Conservation (phyloP, 2,888 invertebrate species). For the Trilocha varians region DNA sequence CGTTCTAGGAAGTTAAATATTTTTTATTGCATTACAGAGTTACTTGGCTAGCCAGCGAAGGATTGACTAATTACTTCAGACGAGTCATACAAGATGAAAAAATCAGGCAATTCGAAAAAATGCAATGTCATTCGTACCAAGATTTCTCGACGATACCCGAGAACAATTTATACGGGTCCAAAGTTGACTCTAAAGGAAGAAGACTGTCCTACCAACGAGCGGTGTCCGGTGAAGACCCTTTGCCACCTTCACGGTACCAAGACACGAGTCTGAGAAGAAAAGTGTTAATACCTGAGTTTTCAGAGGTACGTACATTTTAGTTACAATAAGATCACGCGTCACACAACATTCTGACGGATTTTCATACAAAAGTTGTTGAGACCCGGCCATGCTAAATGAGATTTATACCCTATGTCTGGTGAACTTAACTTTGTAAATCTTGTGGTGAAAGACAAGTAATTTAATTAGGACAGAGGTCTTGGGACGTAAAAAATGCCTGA, state of each 20-base stretch:
- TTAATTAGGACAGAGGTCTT: too few relatives aligned
- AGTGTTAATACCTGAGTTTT: slow-evolving; percentile 33
- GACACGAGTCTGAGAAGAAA: slow-evolving; percentile 33
- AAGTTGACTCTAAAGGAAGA: slow-evolving; percentile 42
- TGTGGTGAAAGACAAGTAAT: too few relatives aligned
- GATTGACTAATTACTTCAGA: slow-evolving; percentile 50
- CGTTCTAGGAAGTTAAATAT: not conserved
- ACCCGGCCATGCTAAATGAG: too few relatives aligned
- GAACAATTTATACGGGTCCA: slow-evolving; percentile 23
- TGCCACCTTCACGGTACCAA: slow-evolving; percentile 25
- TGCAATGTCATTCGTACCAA: slow-evolving; percentile 42
- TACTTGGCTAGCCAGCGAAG: slow-evolving; percentile 61
- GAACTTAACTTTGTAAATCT: too few relatives aligned
- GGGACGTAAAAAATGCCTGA: too few relatives aligned
- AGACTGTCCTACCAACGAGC: slow-evolving; percentile 60
- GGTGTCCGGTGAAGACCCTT: slow-evolving; percentile 59
- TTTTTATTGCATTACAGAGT: slow-evolving; percentile 34
- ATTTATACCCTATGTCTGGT: too few relatives aligned
- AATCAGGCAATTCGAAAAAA: slow-evolving; percentile 30
- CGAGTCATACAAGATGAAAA: slow-evolving; percentile 53
- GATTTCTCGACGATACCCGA: slow-evolving; percentile 48
- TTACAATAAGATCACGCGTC: not conserved
- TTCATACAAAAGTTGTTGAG: too few relatives aligned
- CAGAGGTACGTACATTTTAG: slow-evolving; percentile 31
- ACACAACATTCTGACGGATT: not conserved